phyloP scores from a whole-genome alignment of 2,113 vertebrate genomes.

The Nesogale talazaci region DNA sequence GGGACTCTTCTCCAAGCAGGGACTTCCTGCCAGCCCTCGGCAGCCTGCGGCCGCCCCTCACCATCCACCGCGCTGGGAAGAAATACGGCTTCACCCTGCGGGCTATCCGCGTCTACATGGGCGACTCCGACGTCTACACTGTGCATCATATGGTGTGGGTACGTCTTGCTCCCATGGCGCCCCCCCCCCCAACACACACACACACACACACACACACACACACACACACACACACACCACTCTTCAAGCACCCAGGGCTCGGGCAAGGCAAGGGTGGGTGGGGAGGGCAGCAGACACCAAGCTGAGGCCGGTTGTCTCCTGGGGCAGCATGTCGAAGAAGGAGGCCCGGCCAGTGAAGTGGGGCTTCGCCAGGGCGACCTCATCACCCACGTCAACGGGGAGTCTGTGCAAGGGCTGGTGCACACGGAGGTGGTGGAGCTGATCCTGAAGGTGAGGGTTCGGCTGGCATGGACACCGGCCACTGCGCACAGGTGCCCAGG shows the following conservation, averaged over 20 bases:
- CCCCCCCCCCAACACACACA: too few relatives aligned
- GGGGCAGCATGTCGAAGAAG: slow-evolving; percentile 94
- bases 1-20: slow-evolving; percentile 97
- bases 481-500: neutral
- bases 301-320: slow-evolving; percentile 66
- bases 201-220: too few relatives aligned
- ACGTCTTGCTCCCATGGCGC: slow-evolving; percentile 73
- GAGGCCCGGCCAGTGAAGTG: slow-evolving; percentile 94
- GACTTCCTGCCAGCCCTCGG: slow-evolving; percentile 94
- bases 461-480: too few relatives aligned
- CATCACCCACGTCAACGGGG: slow-evolving; percentile 98
- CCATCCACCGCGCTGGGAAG: slow-evolving; percentile 96
- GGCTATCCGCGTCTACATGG: slow-evolving; percentile 98
- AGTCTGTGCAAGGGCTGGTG: slow-evolving; percentile 95
- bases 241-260: neutral
- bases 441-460: slow-evolving; percentile 93
- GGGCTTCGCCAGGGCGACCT: slow-evolving; percentile 96
- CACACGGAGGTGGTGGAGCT: slow-evolving; percentile 98
- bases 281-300: slow-evolving; percentile 12
- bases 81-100: slow-evolving; percentile 98
- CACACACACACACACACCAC: too few relatives aligned
- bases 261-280: neutral
- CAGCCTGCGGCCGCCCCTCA: slow-evolving; percentile 91
- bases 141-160: slow-evolving; percentile 99
- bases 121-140: slow-evolving; percentile 96